Percentiles rank a stretch among this genome's conserved stretches.
Evolutionary conservation across 1,140 invertebrate genomes (phyloP).

Genomic region (silkworm (Bombyx mori)): DNA sequence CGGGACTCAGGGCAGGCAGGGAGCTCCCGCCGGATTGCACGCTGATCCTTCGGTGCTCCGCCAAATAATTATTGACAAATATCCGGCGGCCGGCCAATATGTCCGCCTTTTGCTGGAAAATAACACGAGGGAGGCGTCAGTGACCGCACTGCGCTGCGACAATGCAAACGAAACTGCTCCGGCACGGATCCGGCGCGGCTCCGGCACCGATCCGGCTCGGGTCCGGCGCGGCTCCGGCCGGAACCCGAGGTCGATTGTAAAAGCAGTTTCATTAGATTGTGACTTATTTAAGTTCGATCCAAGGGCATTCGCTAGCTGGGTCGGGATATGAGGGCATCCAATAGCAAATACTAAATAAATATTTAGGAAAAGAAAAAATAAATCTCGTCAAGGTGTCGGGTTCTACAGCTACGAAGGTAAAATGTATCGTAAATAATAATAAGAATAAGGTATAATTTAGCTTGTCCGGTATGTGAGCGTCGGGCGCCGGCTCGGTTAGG

Average conservation of each 20-base stretch:
- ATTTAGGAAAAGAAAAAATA: conserved; percentile 36
- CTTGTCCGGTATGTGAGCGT: conserved; percentile 66
- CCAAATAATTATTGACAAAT: conserved; percentile 74
- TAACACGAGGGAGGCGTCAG: conserved; percentile 57
- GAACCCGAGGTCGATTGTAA: conserved; percentile 4
- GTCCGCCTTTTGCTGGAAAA: conserved; percentile 73
- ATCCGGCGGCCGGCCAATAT: conserved; percentile 71
- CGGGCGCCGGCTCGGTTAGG: conserved; percentile 1
- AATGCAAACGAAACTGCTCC: conserved; percentile 2
- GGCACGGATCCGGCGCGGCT: too few relatives aligned
- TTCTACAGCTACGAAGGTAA: conserved; percentile 52
- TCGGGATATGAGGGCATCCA: conserved; percentile 64
- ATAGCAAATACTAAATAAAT: conserved; percentile 55
- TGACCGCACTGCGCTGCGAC: conserved; percentile 21
- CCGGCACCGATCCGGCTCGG: too few relatives aligned
- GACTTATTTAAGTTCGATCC: conserved; percentile 41
- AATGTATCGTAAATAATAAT: conserved; percentile 13
- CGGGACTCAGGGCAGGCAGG: conserved; percentile 63
- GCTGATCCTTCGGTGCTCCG: conserved; percentile 72
- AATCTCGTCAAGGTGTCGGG: conserved; percentile 20
- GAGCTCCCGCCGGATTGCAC: conserved; percentile 68
- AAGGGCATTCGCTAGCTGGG: conserved; percentile 67
- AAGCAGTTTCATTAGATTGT: conserved; percentile 60
- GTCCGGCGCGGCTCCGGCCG: too few relatives aligned
- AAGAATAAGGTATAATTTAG: conserved; percentile 13